Conservation (phyloP, 2,113 vertebrate species). For the Callopanchax toddi region DNA sequence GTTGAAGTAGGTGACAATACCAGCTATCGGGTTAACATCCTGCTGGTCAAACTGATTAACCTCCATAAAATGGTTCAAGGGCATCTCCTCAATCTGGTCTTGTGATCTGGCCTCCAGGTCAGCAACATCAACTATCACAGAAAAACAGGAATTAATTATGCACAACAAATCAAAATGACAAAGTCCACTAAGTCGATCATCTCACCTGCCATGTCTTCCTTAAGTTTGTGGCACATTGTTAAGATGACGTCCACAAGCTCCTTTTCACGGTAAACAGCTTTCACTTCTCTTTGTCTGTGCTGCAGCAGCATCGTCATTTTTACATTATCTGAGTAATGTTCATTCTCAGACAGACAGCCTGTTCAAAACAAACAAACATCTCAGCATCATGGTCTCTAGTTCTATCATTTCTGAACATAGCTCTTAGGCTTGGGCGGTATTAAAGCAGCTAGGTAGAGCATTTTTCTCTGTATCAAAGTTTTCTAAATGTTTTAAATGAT, state of each 20-base stretch:
- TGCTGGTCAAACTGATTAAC: constrained; percentile 51
- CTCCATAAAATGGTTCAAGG: constrained; percentile 68
- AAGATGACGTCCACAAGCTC: constrained; percentile 80
- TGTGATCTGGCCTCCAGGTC: constrained; percentile 48
- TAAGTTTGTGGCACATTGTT: constrained; percentile 80
- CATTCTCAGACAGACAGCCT: constrained; percentile 74
- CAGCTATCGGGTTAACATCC: not conserved
- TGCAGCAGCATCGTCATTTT: constrained; percentile 73
- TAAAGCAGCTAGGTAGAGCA: no score
- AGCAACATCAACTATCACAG: constrained; percentile 78
- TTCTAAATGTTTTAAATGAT: no score
- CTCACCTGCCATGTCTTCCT: constrained; percentile 81
- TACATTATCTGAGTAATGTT: constrained; percentile 52
- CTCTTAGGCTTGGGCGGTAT: no score
- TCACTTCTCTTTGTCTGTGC: constrained; percentile 74
- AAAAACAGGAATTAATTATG: no score
- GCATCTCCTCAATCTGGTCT: constrained; percentile 66
- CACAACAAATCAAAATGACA: not conserved
- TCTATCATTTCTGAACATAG: not conserved
- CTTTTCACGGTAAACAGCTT: constrained; percentile 69
- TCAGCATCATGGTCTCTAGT: not conserved
- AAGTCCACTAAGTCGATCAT: not conserved
- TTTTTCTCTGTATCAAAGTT: no score
- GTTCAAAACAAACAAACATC: not conserved
- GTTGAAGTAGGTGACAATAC: constrained; percentile 72